These are phyloP conservation scores for Drosophila leonis DNA, from an alignment of 2,888 invertebrate genomes.

Conservation along the genomic window DNA sequence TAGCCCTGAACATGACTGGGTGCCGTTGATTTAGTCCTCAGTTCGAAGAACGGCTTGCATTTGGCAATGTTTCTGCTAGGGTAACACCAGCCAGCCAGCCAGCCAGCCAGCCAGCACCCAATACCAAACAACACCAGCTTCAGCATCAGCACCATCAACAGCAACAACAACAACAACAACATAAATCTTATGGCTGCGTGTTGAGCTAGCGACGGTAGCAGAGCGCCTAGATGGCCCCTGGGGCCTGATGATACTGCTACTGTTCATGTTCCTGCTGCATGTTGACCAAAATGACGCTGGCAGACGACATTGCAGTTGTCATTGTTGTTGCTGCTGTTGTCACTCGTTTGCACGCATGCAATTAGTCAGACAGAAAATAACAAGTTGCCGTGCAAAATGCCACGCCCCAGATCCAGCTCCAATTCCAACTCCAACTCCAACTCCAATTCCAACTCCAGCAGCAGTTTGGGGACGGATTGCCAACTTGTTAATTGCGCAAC, in stretches of 20 bases:
- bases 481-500: conserved; percentile 45
- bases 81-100: conserved; percentile 13
- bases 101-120: conserved; percentile 16
- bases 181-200: conserved; percentile 69
- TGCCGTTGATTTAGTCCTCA: conserved; percentile 71
- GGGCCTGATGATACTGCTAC: conserved; percentile 16
- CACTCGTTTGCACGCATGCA: conserved; percentile 65
- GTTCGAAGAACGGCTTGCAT: conserved; percentile 58
- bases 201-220: conserved; percentile 52
- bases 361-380: conserved; percentile 77
- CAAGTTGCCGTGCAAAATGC: conserved; percentile 75
- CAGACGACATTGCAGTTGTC: conserved; percentile 28
- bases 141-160: conserved; percentile 34
- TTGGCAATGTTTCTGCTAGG: conserved; percentile 45
- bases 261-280: conserved; percentile 32
- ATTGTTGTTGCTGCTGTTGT: conserved; percentile 37
- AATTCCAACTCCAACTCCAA: background rate
- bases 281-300: conserved; percentile 42
- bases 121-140: conserved; percentile 11
- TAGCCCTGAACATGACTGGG: conserved; percentile 28
- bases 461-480: background rate
- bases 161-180: conserved; percentile 30
- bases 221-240: conserved; percentile 9
- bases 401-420: conserved; percentile 50
- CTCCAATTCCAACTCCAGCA: background rate